These are phyloP conservation scores for Dryadula phaetusa DNA, from an alignment of 2,888 invertebrate species.

Conservation along the genomic window DNA sequence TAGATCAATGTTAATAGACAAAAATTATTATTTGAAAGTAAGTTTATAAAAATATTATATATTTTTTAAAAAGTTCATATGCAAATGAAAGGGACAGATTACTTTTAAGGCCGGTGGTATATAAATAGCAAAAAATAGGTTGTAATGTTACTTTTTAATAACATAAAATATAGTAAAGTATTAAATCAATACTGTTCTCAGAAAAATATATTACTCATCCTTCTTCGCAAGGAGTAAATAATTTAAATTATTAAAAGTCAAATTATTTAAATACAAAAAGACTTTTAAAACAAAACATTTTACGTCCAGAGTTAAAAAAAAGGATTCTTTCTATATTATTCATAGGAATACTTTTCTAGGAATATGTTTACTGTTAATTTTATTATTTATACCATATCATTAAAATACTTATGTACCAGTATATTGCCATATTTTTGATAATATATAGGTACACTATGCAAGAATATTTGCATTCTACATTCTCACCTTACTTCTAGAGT, in stretches of 20 bases:
- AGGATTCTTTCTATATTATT: not conserved
- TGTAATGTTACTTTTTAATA: no score
- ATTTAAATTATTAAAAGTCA: no score
- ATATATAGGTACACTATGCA: no score
- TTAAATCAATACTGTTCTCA: not conserved
- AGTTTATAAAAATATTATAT: not conserved
- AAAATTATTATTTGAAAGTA: not conserved
- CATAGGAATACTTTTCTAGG: not conserved
- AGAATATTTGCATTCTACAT: no score
- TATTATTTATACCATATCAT: no score
- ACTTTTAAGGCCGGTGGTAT: no score
- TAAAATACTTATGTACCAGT: no score
- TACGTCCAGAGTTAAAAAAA: not conserved
- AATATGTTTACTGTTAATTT: no score
- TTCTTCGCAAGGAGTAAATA: not conserved
- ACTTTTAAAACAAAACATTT: not conserved
- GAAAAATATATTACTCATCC: not conserved
- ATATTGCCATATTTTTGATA: no score
- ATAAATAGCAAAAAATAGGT: no score
- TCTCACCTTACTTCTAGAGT: no score
- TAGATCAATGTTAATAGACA: conserved; percentile 44
- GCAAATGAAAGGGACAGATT: not conserved
- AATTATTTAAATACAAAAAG: conserved; percentile 12
- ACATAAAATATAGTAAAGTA: no score
- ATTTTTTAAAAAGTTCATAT: not conserved